These are phyloP conservation scores for Myopa tessellatipennis DNA, from an alignment of 2,888 invertebrate species.

Conservation along the genomic window DNA sequence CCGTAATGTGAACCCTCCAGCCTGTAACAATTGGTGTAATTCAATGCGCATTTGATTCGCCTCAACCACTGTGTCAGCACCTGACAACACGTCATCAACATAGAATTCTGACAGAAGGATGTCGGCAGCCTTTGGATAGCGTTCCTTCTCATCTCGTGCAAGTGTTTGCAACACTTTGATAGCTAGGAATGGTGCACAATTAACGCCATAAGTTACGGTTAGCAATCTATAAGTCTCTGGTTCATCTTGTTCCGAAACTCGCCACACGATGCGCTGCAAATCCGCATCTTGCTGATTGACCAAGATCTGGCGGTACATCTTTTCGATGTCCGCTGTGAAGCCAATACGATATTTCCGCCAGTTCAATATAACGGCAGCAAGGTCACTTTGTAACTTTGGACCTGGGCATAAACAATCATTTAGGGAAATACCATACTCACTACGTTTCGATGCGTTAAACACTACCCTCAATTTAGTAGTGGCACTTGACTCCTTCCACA, in stretches of 20 bases:
- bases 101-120: neutral
- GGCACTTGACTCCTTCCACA: neutral
- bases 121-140: neutral
- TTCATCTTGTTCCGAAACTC: neutral
- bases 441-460: neutral
- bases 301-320: neutral
- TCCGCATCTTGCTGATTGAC: conserved; percentile 28
- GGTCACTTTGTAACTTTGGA: neutral
- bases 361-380: neutral
- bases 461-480: conserved; percentile 15
- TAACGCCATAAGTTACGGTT: neutral
- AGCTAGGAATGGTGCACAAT: neutral
- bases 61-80: neutral
- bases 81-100: conserved; percentile 8
- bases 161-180: neutral
- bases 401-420: neutral
- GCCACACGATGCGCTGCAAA: too few species aligned
- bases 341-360: too few species aligned
- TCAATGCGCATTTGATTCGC: neutral
- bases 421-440: neutral
- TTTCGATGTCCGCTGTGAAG: too few species aligned
- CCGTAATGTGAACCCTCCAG: neutral
- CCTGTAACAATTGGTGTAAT: conserved; percentile 5
- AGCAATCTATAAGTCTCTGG: neutral
- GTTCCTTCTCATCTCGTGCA: neutral